Evolutionary conservation across 2,888 invertebrate species (phyloP), one percentile per base, ranked within the genome.

Genomic region (Drosophila affinis): DNA sequence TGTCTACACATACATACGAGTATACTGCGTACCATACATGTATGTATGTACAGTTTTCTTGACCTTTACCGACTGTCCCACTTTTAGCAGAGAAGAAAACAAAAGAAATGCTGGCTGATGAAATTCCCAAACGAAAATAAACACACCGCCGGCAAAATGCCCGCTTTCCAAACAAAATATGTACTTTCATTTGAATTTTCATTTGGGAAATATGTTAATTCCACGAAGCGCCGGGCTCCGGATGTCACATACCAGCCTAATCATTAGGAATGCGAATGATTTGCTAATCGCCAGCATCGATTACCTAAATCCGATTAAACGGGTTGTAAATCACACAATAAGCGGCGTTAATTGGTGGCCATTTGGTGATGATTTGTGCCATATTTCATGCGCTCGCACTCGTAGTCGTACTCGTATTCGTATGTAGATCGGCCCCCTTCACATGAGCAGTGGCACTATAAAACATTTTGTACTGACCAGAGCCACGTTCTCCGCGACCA

Each of bases 261-360:
- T 68, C 79, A 84, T 71, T 71, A 64, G 51, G 17, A 51, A 63
- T 53, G 79, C 76, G 81, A 63, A 62, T 71, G 70, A 71, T 62
- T 71, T n/a, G 24, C 27, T 27, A 61, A 70, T 70, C 70, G 51
- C n/a, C 14, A 34, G 10, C 18, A 27, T 52, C 47, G 32, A 52
- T 69, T 60, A 51, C 64, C 32, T 17, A 34, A 70, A 51, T 24
- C 27, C 70, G 55, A 46, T 64, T 59, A 47, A 39, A 46, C 34
- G 32, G 29, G 39, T 51, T 51, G n/a, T 64, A 52, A 70, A 56
- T 70, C 70, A 44, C 32, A 45, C 32, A 53, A 18, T 34, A 34
- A 32, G 52, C 63, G 34, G 18, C 29, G 44, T 49, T 67, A 67
- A 67, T 51, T 49, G 39, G 9, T 21, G 34, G 39, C 14, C 12